Conservation (phyloP, 2,888 invertebrate genomes). For the Beris chalybata region DNA sequence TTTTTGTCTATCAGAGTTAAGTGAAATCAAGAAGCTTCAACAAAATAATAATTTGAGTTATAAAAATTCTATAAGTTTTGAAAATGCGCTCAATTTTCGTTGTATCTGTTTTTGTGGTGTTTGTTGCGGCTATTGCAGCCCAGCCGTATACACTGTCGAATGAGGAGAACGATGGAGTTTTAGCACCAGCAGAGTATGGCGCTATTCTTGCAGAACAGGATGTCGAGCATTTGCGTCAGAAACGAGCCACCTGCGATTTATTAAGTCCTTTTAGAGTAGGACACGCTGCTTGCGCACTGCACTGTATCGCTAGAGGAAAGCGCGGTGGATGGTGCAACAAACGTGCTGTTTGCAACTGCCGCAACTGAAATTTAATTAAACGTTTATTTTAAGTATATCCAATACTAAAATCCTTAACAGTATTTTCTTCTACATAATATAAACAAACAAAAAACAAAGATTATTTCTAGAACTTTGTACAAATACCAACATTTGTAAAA, state of each 20-base stretch:
- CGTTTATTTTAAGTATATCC: no score
- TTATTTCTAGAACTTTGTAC: no score
- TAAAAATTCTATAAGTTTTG: no score
- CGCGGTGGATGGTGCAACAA: conserved; percentile 47
- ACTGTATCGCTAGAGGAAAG: conserved; percentile 46
- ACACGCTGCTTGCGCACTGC: conserved; percentile 49
- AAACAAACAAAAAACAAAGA: no score
- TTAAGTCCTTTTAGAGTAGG: conserved; percentile 43
- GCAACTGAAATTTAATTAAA: background rate
- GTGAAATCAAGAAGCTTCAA: no score
- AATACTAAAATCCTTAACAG: no score
- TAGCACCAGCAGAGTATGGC: background rate
- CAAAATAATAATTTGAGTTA: no score
- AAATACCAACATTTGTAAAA: no score
- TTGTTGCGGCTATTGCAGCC: background rate
- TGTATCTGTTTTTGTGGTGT: background rate
- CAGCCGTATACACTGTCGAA: background rate
- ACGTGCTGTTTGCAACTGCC: conserved; percentile 47
- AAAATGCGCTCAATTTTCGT: conserved; percentile 8
- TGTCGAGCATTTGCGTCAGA: conserved; percentile 39
- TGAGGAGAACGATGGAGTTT: background rate
- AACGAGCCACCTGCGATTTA: conserved; percentile 50
- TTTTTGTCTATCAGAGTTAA: no score
- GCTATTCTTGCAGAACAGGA: background rate
- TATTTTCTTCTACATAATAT: no score